Base-by-base conservation (phyloP, 2,113 vertebrate genomes). In the Austrofundulus limnaeus region DNA sequence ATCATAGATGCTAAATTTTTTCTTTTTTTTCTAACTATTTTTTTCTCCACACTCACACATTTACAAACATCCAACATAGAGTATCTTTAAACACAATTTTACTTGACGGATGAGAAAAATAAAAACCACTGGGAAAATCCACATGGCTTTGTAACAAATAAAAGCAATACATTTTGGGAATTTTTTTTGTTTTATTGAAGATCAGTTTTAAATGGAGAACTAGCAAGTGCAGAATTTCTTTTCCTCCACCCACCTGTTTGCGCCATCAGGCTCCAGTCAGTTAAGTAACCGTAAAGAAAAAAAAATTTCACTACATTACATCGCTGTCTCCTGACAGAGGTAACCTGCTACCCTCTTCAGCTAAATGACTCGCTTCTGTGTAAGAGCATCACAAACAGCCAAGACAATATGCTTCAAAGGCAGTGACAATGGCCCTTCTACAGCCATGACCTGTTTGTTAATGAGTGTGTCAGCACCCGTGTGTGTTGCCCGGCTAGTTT, bases 401-500 rank as follows among this genome's bases (percentile, higher is more conserved):
- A 2, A 45, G 38, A 77, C 75, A 80, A 78, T 81, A 42, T 11
- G 45, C 64, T 72, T 81, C 71, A 75, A 75, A 75, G 46, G 45
- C 63, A 59, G 16, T 66, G 55, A 78, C 74, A 84, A 78, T 42
- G 47, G 52, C 76, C 38, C 20, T 78, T 83, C 69, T 69, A 16
- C 25, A 41, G 39, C 61, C 24, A 20, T 15, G 28, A 68, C 49
- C 45, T 77, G 45, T 74, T 67, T 71, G 49, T 74, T 50, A 70
- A 60, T 73, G 69, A 42, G 53, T 52, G 21, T 51, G 65, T 59
- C 57, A 23, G 39, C 61, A 49, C 52, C 39, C 68, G 55, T 75
- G 86, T 51, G 54, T 53, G 31, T 54, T 58, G 53, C 21, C 31
- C 46, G 90, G 89, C 83, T 91, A 90, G 91, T 92, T 94, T 93